Percentiles rank a stretch among this genome's conserved stretches.
phyloP scores from a whole-genome alignment of 2,113 vertebrate genomes.

The Macrotis lagotis region DNA sequence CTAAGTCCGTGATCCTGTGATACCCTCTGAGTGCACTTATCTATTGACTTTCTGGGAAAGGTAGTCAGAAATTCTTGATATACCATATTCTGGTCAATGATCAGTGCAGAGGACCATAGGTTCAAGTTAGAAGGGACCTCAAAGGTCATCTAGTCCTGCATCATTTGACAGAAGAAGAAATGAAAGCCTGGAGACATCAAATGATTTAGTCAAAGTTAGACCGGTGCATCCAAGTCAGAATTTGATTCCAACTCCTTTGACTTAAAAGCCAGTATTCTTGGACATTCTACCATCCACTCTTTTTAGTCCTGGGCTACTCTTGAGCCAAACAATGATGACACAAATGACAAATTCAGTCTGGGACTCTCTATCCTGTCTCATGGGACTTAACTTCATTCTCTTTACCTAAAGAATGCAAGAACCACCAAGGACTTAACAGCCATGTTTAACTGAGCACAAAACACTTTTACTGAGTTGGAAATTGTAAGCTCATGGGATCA shows the following conservation, averaged over 20 bases:
- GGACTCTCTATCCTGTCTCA: not conserved
- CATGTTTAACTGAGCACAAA: not conserved
- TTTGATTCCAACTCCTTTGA: not conserved
- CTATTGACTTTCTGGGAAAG: not conserved
- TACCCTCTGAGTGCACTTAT: not conserved
- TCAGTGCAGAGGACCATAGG: not conserved
- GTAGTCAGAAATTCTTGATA: not conserved
- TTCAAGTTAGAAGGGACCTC: not conserved
- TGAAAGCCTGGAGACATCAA: not conserved
- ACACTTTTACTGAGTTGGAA: not conserved
- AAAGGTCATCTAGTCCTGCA: not conserved
- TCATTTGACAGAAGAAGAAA: not conserved
- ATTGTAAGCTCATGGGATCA: not conserved
- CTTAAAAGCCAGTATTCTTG: not conserved
- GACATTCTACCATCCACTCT: not conserved
- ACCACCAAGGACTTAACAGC: not conserved
- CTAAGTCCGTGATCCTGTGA: not conserved
- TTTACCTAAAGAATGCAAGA: not conserved
- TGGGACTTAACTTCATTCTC: not conserved
- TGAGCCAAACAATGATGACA: not conserved
- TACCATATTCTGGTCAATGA: not conserved
- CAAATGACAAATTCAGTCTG: not conserved
- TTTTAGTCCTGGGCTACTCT: not conserved
- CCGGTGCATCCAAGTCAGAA: not conserved
- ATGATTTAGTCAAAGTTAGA: not conserved